These are phyloP conservation scores for Entomyzon cyanotis DNA, from an alignment of 2,113 vertebrate species.

Conservation along the genomic window DNA sequence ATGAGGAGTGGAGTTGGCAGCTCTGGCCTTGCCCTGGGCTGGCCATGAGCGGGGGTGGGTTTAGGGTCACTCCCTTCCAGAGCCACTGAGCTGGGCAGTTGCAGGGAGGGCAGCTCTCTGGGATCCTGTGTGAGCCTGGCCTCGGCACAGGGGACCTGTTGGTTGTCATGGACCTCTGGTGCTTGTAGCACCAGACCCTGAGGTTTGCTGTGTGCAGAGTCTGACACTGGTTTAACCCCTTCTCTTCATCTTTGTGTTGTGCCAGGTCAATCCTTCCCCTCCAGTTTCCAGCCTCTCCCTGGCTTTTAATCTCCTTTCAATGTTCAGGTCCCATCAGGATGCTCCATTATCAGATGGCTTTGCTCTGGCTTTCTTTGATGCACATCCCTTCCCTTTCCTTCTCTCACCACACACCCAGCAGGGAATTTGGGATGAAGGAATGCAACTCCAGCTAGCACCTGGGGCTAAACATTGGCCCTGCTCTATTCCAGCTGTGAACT, in stretches of 20 bases:
- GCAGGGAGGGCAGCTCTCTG: background rate
- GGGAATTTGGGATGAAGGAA: background rate
- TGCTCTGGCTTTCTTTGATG: background rate
- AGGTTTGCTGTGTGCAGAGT: background rate
- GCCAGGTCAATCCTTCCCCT: background rate
- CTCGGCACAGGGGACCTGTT: background rate
- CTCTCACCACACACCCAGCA: background rate
- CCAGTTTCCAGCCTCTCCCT: background rate
- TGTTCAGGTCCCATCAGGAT: background rate
- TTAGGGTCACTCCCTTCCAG: background rate
- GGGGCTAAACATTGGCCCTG: too few relatives aligned
- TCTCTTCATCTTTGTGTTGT: background rate
- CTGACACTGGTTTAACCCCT: background rate
- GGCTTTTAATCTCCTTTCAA: background rate
- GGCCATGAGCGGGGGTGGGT: accelerated
- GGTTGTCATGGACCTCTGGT: background rate
- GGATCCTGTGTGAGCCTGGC: background rate
- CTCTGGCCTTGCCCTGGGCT: background rate
- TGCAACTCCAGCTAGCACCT: background rate
- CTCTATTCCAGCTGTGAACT: background rate
- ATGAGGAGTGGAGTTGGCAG: background rate
- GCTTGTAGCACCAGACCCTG: background rate
- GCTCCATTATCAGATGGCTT: background rate
- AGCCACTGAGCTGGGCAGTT: background rate
- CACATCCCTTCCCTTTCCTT: background rate